phyloP scores from a whole-genome alignment of 2,113 vertebrate species.

The Hiodon alosoides region DNA sequence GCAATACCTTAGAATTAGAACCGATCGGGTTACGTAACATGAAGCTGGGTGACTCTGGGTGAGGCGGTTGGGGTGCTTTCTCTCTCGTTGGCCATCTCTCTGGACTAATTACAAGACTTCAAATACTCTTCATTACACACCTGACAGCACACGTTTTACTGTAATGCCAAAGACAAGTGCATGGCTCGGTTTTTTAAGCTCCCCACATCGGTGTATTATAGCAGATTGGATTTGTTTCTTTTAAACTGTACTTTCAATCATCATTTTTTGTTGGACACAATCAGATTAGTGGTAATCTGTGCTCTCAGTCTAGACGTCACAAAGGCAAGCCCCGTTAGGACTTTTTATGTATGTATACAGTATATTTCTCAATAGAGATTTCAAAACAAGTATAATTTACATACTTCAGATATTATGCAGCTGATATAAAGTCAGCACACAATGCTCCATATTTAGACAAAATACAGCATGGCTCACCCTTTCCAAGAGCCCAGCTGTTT shows the following conservation, averaged over 20 bases:
- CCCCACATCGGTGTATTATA: background rate
- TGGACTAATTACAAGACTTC: constrained; percentile 8
- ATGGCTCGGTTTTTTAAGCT: background rate
- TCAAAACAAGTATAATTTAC: no score
- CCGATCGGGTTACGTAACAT: constrained; percentile 37
- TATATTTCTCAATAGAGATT: background rate
- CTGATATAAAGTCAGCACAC: no score
- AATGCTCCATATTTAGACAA: no score
- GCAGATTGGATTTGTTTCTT: background rate
- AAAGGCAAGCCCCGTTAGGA: background rate
- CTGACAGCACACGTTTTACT: background rate
- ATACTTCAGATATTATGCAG: no score
- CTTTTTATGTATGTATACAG: no score
- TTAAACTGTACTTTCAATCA: constrained; percentile 16
- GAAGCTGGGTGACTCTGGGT: constrained; percentile 9
- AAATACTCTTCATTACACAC: constrained; percentile 3
- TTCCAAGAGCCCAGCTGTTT: no score
- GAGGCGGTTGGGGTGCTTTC: constrained; percentile 10
- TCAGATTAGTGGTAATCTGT: constrained; percentile 12
- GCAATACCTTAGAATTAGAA: constrained; percentile 39
- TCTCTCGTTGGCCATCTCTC: background rate
- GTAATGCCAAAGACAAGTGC: background rate
- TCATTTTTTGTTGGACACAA: background rate
- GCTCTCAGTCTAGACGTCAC: background rate
- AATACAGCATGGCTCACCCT: no score